phyloP scores from a whole-genome alignment of 2,888 invertebrate genomes.

The Hofmannophila pseudospretella region DNA sequence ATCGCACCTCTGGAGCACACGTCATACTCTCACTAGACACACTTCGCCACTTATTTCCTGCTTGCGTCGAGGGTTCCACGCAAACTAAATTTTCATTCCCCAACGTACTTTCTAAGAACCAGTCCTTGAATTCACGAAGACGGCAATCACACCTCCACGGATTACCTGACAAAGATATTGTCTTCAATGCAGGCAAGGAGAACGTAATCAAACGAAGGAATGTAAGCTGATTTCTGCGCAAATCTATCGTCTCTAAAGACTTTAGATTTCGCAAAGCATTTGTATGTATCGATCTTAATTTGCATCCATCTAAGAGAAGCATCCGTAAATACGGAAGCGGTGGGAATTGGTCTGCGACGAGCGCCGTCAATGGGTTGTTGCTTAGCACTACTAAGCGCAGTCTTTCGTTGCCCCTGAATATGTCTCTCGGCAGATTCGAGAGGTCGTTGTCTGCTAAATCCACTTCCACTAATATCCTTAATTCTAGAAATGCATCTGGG shows the following conservation, averaged over 20 bases:
- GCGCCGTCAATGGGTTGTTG: constrained; percentile 87
- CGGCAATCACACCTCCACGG: constrained; percentile 95
- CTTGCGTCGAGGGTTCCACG: constrained; percentile 82
- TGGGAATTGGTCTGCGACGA: constrained; percentile 89
- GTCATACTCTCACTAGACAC: constrained; percentile 87
- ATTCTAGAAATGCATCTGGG: constrained; percentile 90
- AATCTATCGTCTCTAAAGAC: constrained; percentile 85
- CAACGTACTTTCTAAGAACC: constrained; percentile 88
- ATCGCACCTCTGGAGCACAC: constrained; percentile 86
- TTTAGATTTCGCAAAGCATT: constrained; percentile 87
- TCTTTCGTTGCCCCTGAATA: constrained; percentile 91
- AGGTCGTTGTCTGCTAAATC: constrained; percentile 91
- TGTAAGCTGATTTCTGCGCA: constrained; percentile 89
- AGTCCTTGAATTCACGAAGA: constrained; percentile 88
- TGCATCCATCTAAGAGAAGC: constrained; percentile 88
- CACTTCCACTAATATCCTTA: constrained; percentile 91
- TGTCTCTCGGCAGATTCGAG: constrained; percentile 84
- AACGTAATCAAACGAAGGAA: constrained; percentile 77
- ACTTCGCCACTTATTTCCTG: constrained; percentile 86
- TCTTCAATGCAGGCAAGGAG: constrained; percentile 87
- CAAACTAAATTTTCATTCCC: constrained; percentile 86
- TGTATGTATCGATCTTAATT: constrained; percentile 84
- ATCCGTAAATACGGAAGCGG: constrained; percentile 87
- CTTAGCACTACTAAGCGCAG: constrained; percentile 86
- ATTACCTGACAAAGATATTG: constrained; percentile 88